Evolutionary conservation across 64 coral and sea anemone species (phyloP).

Genomic region (Pachyseris speciosa): DNA sequence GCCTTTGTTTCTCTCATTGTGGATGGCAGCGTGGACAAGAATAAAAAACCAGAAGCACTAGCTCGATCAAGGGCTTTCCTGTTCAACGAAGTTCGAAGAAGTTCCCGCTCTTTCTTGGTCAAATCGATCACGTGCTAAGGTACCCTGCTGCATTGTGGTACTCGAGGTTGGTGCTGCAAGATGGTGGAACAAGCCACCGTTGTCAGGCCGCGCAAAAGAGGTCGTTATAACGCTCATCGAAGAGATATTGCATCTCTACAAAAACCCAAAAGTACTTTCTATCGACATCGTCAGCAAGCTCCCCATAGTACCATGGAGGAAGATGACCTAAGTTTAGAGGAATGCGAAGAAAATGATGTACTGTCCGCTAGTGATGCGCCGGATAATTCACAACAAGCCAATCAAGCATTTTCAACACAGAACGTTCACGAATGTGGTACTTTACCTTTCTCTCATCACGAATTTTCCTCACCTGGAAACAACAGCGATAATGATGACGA

Average conservation of each 20-base stretch:
- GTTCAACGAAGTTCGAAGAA: not conserved
- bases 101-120: not conserved
- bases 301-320: not conserved
- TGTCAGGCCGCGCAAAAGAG: not conserved
- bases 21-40: not conserved
- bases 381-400: too few species aligned
- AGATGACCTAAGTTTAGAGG: not conserved
- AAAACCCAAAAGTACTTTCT: not conserved
- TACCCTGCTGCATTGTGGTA: not conserved
- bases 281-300: not conserved
- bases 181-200: too few species aligned
- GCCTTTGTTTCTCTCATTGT: conserved; percentile 23
- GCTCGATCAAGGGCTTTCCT: too few species aligned
- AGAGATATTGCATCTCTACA: not conserved
- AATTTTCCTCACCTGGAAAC: not conserved
- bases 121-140: not conserved
- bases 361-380: not conserved
- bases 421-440: not conserved
- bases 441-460: not conserved
- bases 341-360: not conserved
- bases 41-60: too few species aligned
- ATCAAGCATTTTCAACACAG: too few species aligned
- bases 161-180: too few species aligned
- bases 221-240: not conserved
- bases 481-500: not conserved